Evolutionary conservation across 2,113 vertebrate species (phyloP), one percentile per base, ranked within the genome.

Genomic region (Fregetta grallaria): DNA sequence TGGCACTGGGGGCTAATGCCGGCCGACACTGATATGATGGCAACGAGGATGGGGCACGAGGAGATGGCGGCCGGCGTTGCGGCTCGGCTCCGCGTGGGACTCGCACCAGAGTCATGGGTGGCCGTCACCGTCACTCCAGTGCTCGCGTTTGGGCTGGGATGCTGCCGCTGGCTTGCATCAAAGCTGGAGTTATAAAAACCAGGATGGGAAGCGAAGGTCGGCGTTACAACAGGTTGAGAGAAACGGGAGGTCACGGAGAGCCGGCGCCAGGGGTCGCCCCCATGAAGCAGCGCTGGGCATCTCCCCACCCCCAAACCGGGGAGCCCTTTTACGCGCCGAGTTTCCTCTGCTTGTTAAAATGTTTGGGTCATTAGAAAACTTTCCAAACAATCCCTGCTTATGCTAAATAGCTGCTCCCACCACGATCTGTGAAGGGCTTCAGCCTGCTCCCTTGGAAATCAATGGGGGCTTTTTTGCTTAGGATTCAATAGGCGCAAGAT

Each of bases 341-440:
- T 90, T 89, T 90, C 74, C 82, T 94, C 81, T 70, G 86, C 92
- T 93, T 95, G 90, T 95, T 93, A 93, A 94, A 96, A 94, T 92
- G 92, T 95, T 97, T 94, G 87, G 75, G 79, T 96, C 83, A 90
- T 96, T 94, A 96, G 83, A 96, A 92, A 85, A 90, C 90, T 90
- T 93, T 22, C 55, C 76, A 84, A 93, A 96, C 80, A 95, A 96
- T 91, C 88, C 88, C 91, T 8, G 83, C 86, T 94, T 95, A 95
- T 93, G 86, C 88, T 96, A 92, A 95, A 92, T 86, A 94, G 95
- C 88, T 80, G 86, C 95, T 94, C 83, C 88, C 92, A 93, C 91
- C 92, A 92, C 5, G 50, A 88, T 80, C 86, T 94, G 91, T 91
- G 77, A 93, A 94, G 92, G 73, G 91, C 56, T 92, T 88, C 94